Percentiles rank a stretch among this genome's conserved stretches.
Evolutionary conservation across 2,797 vertebrate genomes (phyloP).

Genomic region (Acipenser transmontanus): DNA sequence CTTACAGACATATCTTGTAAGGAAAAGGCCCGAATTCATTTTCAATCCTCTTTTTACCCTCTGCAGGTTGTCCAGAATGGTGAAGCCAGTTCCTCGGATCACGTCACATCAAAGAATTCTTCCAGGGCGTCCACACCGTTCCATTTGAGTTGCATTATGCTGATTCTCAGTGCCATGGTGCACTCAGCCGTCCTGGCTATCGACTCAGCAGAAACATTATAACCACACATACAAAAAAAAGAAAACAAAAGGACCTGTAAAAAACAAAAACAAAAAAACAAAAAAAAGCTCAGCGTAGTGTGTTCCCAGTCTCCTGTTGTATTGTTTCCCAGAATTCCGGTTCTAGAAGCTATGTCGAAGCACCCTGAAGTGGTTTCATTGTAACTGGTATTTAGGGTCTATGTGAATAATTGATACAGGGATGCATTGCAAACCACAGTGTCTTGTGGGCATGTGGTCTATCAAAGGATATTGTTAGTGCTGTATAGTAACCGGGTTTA

Average conservation of each 20-base stretch:
- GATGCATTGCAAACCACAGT: slow-evolving; percentile 35
- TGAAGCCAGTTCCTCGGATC: neutral
- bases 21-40: too few relatives aligned
- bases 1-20: too few relatives aligned
- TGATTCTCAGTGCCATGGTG: neutral
- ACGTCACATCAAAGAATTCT: neutral
- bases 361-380: slow-evolving; percentile 46
- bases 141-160: neutral
- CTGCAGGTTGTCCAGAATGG: neutral
- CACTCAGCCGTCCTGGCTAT: neutral
- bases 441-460: slow-evolving; percentile 24
- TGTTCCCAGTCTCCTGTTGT: slow-evolving; percentile 54
- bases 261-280: slow-evolving; percentile 42
- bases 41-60: neutral
- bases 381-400: slow-evolving; percentile 26
- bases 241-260: slow-evolving; percentile 55
- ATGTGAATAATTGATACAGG: slow-evolving; percentile 26
- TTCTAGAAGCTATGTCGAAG: slow-evolving; percentile 37
- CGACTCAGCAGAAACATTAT: slow-evolving; percentile 6
- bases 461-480: slow-evolving; percentile 16
- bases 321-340: slow-evolving; percentile 33
- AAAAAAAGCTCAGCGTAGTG: slow-evolving; percentile 22
- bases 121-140: neutral
- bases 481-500: slow-evolving; percentile 29
- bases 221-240: slow-evolving; percentile 42